phyloP scores from a whole-genome alignment of 2,797 vertebrate genomes.

The Lemur catta region DNA sequence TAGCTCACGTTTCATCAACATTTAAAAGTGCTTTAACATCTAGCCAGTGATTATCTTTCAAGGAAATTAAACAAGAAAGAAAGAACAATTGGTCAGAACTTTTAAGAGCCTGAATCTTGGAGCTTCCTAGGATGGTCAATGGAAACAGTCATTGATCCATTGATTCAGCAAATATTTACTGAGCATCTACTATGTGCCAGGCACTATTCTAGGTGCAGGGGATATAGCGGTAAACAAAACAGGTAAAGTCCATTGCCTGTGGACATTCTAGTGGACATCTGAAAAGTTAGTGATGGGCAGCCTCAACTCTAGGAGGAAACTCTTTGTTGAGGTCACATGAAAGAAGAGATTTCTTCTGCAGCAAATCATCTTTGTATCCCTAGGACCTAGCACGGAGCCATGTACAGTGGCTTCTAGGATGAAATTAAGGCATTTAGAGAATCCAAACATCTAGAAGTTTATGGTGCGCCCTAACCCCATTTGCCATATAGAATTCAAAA shows the following conservation, averaged over 20 bases:
- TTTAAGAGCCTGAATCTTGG: background rate
- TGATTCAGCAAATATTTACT: background rate
- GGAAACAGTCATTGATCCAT: background rate
- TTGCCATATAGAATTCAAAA: background rate
- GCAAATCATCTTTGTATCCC: background rate
- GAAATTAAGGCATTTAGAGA: background rate
- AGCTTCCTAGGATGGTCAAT: background rate
- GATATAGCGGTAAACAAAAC: background rate
- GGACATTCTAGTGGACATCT: background rate
- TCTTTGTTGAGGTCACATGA: background rate
- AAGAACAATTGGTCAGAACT: background rate
- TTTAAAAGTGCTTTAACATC: background rate
- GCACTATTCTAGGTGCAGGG: background rate
- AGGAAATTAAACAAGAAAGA: background rate
- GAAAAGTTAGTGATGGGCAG: background rate
- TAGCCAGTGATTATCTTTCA: background rate
- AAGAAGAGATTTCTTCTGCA: background rate
- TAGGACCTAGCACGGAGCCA: background rate
- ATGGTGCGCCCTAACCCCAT: background rate
- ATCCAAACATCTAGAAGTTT: background rate
- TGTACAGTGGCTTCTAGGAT: background rate
- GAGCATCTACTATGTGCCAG: background rate
- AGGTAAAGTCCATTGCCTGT: background rate
- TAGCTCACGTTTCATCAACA: background rate
- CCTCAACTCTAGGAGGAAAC: background rate